Base-by-base conservation (phyloP, 1,140 invertebrate genomes). In the Whitmania pigra region DNA sequence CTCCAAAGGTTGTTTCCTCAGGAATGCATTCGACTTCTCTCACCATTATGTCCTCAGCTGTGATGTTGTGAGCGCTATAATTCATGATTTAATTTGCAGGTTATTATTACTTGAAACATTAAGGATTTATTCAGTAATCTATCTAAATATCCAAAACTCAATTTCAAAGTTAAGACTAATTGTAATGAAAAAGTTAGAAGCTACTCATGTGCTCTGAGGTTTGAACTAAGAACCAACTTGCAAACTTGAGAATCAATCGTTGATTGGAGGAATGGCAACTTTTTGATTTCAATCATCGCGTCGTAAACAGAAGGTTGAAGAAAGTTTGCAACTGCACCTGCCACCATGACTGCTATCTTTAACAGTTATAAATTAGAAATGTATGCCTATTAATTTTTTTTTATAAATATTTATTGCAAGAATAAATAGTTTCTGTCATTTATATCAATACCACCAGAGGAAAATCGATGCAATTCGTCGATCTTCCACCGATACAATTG, bases 271-370 rank as follows among this genome's bases (percentile, higher is more conserved):
- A 97, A 99, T 0, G 96, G 96, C 75, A 99, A 83, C 79, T 94
- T 93, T 83, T 98, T 98, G 77, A 98, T 94, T 74, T 94, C 85
- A 75, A 99, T 98, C 77, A 98, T 98, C 79, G 92, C 94, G 84
- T 99, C 95, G 84, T 97, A 99, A 76, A 97, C 91, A 31, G 94
- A 97, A 0, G 95, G 94, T 78, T 97, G 93, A 0, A 99, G 85
- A 13, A 93, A 83, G 29, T 93, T 88, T 0, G 93, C 93, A 40
- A 96, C 89, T 0, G 93, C 95, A 84, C 98, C 97, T 54, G 79
- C 77, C 72, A 82, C 80, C 49, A 82, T 74, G 11, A 81, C 80
- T 53, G 81, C 79, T 68, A 82, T 77, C 81, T 82, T 36, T 36
- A 36, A 36, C 31, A n/a, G n/a, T n/a, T n/a, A n/a, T n/a, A 43